Evolutionary conservation across 35 echinoderm and acorn worm species (phyloP).

Genomic region (Heliocidaris tuberculata): DNA sequence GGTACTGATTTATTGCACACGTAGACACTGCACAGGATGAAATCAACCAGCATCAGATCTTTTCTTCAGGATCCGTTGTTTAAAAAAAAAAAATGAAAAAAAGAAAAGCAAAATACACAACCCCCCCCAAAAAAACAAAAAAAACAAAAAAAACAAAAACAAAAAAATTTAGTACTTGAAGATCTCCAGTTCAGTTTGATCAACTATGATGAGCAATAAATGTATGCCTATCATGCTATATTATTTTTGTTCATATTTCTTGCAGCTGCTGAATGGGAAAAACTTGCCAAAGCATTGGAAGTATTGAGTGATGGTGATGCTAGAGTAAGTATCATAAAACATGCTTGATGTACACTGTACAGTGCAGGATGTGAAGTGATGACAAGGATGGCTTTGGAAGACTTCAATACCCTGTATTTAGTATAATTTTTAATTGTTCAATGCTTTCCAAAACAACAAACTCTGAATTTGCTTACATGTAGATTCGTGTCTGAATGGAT

Average conservation of each 20-base stretch:
- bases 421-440: too few relatives aligned
- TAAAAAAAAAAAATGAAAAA: too few relatives aligned
- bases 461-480: too few relatives aligned
- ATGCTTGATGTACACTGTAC: background rate
- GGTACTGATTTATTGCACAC: too few relatives aligned
- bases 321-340: conserved; percentile 61
- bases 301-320: conserved; percentile 77
- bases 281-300: conserved; percentile 83
- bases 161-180: too few relatives aligned
- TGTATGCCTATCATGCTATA: background rate
- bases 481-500: too few relatives aligned
- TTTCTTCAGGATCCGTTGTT: too few relatives aligned
- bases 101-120: background rate
- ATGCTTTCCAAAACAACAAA: too few relatives aligned
- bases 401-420: too few relatives aligned
- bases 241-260: background rate
- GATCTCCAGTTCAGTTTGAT: background rate
- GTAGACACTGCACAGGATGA: too few relatives aligned
- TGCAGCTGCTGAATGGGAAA: conserved; percentile 90
- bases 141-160: background rate
- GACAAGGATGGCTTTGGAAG: background rate
- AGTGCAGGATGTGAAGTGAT: background rate
- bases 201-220: background rate
- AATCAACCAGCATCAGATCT: too few relatives aligned
- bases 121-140: background rate